These are phyloP conservation scores for Aythya baeri DNA, from an alignment of 2,113 vertebrate genomes.

Conservation along the genomic window DNA sequence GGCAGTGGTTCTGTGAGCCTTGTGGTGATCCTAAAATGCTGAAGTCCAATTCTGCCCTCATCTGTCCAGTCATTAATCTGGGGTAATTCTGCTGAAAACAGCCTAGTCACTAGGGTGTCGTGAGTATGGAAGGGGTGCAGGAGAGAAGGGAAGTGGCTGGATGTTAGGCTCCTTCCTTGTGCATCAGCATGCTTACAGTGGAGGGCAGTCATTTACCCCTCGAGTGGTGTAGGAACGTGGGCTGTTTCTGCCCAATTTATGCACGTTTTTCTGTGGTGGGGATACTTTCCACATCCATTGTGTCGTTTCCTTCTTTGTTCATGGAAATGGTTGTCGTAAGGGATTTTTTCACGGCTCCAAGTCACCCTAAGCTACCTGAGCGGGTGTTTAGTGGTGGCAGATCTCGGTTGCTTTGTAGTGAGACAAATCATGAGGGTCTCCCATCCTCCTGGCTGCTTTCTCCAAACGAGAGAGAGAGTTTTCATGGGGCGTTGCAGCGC, in stretches of 20 bases:
- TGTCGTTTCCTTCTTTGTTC: not conserved
- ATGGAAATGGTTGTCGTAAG: not conserved
- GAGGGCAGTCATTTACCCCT: not conserved
- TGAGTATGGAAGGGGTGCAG: not conserved
- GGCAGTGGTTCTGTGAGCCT: not conserved
- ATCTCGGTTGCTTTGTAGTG: not conserved
- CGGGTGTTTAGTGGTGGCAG: not conserved
- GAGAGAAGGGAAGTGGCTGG: not conserved
- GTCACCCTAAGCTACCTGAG: not conserved
- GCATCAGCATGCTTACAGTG: not conserved
- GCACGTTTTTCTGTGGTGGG: not conserved
- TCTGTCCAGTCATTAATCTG: not conserved
- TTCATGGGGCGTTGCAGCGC: not conserved
- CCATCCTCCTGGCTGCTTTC: not conserved
- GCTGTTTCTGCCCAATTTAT: not conserved
- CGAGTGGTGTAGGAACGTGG: not conserved
- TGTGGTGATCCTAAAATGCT: not conserved
- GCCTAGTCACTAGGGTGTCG: not conserved
- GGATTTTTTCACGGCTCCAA: not conserved
- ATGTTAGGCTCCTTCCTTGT: not conserved
- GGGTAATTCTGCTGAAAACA: not conserved
- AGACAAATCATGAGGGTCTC: not conserved
- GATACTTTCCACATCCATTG: not conserved
- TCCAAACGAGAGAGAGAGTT: not conserved
- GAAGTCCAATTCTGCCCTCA: not conserved